Evolutionary conservation across 2,797 vertebrate genomes (phyloP), one percentile per base, ranked within the genome.

Genomic region (Loris lydekkerianus): DNA sequence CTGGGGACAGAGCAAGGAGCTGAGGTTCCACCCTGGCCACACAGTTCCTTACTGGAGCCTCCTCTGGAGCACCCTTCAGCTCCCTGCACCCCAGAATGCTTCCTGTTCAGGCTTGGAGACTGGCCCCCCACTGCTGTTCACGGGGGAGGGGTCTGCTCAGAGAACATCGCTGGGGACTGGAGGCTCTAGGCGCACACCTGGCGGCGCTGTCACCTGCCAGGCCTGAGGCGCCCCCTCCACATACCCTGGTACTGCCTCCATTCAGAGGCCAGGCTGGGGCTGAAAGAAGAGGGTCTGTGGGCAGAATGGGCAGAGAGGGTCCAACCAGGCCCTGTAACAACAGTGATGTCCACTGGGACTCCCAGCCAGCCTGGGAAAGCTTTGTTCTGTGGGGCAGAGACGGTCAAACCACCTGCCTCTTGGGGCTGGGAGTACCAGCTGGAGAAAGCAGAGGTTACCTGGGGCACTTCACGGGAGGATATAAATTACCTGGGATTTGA

Each of bases 131-230:
- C 6, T 20, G 7, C 40, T 1, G 0, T 29, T 76, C 21, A 29
- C 5, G 11, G 46, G 13, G 75, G 31, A 60, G 37, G 46, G 0
- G 4, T 49, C 56, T 61, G 75, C 65, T 49, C 3, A 1, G 20
- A 29, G 70, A 43, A 72, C 1, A 4, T 53, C 0, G 10, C 60
- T 34, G 0, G 70, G 8, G 3, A 11, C 23, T 10, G 34, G n/a
- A 61, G 69, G 75, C 49, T 53, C 49, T 53, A 15, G 14, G 14
- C 1, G 49, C 49, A 53, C 49, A 53, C 49, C 49, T 53, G 3
- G 49, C 13, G 49, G 49, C 5, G 40, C 40, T 40, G 40, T 40
- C 40, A 40, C 40, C 40, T 40, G 40, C 40, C 40, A 40, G 49
- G 49, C 34, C 23, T 25, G 53, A 61, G 78, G 58, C 2, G 7